These are phyloP conservation scores for Hyles euphorbiae DNA, from an alignment of 1,140 invertebrate genomes.

Conservation along the genomic window DNA sequence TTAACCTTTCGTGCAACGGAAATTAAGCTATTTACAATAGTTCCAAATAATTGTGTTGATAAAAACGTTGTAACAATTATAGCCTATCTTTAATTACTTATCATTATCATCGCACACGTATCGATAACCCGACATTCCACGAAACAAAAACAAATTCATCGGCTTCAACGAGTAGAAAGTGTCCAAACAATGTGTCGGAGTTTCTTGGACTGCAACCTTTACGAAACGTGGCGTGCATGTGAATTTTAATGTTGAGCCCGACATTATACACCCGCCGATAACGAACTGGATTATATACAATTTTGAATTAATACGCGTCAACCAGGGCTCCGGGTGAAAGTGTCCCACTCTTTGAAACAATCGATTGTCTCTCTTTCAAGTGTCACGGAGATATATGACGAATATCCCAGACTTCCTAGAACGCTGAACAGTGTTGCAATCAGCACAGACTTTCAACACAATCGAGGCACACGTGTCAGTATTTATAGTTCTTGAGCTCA, in stretches of 20 bases:
- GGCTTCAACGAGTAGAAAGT: constrained; percentile 46
- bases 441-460: constrained; percentile 22
- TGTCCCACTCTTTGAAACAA: constrained; percentile 54
- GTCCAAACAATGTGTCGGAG: constrained; percentile 42
- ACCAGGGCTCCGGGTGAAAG: constrained; percentile 48
- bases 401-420: constrained; percentile 41
- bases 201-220: constrained; percentile 38
- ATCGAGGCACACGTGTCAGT: constrained; percentile 1
- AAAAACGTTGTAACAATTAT: no score
- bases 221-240: constrained; percentile 48
- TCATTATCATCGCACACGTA: no score
- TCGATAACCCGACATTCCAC: no score
- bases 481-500: constrained; percentile 6
- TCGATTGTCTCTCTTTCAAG: constrained; percentile 51
- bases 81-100: no score
- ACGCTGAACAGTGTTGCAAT: constrained; percentile 37
- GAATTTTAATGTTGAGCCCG: constrained; percentile 41
- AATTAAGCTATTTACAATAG: neutral
- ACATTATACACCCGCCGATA: constrained; percentile 47
- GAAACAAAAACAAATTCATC: no score
- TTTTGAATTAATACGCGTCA: constrained; percentile 41
- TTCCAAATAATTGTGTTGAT: neutral
- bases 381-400: constrained; percentile 54
- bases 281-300: constrained; percentile 48
- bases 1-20: no score